Evolutionary conservation across 2,797 vertebrate genomes (phyloP), one percentile per base, ranked within the genome.

Genomic region (Harpagifer antarcticus): DNA sequence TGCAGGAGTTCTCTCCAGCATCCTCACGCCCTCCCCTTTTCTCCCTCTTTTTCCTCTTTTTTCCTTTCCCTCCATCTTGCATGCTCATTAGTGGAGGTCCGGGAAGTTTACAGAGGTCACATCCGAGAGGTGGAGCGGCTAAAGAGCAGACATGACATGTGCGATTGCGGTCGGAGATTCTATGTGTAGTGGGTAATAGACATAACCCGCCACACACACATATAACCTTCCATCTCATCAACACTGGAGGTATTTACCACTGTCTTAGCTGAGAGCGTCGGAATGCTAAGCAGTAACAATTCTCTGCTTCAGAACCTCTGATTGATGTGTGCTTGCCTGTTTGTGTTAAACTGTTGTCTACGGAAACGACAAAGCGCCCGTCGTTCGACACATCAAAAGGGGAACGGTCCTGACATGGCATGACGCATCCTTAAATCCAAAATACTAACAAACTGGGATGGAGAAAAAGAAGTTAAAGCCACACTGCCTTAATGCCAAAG

Each of bases 291-390:
- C 84, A 90, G 91, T 11, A 84, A 88, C 89, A 87, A 90, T 88
- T 89, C 92, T 89, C 89, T 88, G 87, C 93, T 93, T 90, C 88
- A 86, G 88, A 82, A 91, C 89, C 80, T 73, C 76, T 95, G 94
- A 95, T 92, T 95, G 94, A 95, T 93, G 93, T 89, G 88, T 83
- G 92, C 89, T 92, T 76, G 90, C 86, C 89, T 91, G 90, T 88
- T 92, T 90, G 89, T 68, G 91, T 91, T 94, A 94, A 95, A 92
- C 93, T 90, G 89, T 91, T 91, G 92, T 95, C 94, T 92, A 23
- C 77, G 50, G 87, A 89, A 92, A 91, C 93, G 94, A 94, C 92
- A 94, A 83, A 92, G 85, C 74, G 68, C 3, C 3, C 23, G 42
- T 88, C 11, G n/a, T 83, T 91, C 78, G 17, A 81, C 90, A 79